A percentile compares a stretch with the other conserved stretches of the same genome.
phyloP scores from a whole-genome alignment of 1,140 invertebrate species.

The Achatina immaculata region DNA sequence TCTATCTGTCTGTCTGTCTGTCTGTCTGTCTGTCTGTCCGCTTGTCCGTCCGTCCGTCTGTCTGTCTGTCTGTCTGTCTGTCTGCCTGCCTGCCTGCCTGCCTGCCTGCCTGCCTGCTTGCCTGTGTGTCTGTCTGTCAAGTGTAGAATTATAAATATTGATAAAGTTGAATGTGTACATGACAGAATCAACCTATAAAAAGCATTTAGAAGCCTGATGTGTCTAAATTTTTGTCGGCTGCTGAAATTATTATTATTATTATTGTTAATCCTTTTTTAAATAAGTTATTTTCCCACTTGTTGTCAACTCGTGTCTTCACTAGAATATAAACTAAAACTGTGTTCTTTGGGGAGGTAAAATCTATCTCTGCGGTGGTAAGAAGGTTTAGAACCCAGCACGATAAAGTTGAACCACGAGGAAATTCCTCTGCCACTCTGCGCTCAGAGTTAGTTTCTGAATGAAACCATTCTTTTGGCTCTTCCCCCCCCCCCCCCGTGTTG shows the following conservation, averaged over 20 bases:
- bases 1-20: not conserved
- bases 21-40: not conserved
- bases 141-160: not conserved
- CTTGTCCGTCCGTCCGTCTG: not conserved
- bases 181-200: no score
- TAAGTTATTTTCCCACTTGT: not conserved
- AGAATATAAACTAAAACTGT: not conserved
- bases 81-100: not conserved
- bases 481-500: no score
- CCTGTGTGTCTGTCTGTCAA: no score
- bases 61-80: constrained; percentile 4
- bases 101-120: no score
- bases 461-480: no score
- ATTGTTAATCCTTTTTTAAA: no score
- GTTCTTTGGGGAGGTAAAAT: not conserved
- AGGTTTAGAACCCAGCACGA: no score
- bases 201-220: no score
- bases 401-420: no score
- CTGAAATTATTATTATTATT: not conserved
- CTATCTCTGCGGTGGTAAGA: not conserved
- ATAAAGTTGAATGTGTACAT: not conserved
- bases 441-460: no score
- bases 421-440: no score
- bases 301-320: not conserved
- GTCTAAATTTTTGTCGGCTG: not conserved